Evolutionary conservation across 2,797 vertebrate species (phyloP).

Genomic region (Pseudochromis fuscus): DNA sequence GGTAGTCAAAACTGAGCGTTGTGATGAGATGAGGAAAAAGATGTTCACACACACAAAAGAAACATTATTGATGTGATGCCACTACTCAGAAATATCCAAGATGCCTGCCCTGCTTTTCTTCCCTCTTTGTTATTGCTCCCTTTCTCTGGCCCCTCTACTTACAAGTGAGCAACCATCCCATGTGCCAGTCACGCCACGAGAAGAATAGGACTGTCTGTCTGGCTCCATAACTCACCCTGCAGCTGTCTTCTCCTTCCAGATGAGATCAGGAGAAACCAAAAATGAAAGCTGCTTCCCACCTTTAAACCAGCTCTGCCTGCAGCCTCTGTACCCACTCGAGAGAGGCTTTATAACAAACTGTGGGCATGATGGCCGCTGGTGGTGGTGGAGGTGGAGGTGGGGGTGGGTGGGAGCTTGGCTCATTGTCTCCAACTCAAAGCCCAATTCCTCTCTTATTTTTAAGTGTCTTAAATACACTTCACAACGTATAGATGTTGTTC

Average conservation of each 20-base stretch:
- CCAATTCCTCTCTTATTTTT: not conserved
- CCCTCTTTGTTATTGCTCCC: slow-evolving; percentile 28
- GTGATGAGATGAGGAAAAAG: slow-evolving; percentile 21
- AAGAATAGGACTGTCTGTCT: slow-evolving; percentile 38
- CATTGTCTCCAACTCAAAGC: slow-evolving; percentile 8
- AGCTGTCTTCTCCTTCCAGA: slow-evolving; percentile 40
- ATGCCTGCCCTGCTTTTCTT: slow-evolving; percentile 39
- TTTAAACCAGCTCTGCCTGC: slow-evolving; percentile 44
- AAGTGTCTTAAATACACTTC: slow-evolving; percentile 7
- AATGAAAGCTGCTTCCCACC: slow-evolving; percentile 45
- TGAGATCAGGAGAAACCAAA: slow-evolving; percentile 57
- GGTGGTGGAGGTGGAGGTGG: no score
- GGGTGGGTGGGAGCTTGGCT: no score
- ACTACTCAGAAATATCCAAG: slow-evolving; percentile 37
- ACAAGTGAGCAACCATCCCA: slow-evolving; percentile 34
- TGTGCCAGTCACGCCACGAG: slow-evolving; percentile 57
- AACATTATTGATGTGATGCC: slow-evolving; percentile 31
- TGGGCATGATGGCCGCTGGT: slow-evolving; percentile 18
- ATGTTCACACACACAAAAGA: slow-evolving; percentile 1
- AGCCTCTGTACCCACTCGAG: slow-evolving; percentile 22
- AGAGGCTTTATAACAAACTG: slow-evolving; percentile 32
- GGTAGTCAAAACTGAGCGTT: slow-evolving; percentile 46
- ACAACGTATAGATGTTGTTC: no score
- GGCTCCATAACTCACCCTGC: slow-evolving; percentile 29
- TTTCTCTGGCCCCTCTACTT: slow-evolving; percentile 20